These are phyloP conservation scores for Platichthys stellatus DNA, from an alignment of 2,113 vertebrate species.

Conservation along the genomic window DNA sequence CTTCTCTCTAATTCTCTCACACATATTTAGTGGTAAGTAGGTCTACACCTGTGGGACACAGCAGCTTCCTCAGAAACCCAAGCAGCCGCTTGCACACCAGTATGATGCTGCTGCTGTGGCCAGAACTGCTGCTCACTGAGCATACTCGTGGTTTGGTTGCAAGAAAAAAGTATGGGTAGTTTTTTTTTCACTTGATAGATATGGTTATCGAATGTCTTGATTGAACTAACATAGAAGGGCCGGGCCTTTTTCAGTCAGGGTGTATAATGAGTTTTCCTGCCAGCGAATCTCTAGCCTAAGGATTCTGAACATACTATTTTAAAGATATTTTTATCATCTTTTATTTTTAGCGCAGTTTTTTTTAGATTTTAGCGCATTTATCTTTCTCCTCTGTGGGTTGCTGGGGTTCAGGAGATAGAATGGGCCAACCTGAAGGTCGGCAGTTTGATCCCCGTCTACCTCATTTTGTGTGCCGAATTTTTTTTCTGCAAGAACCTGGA, in stretches of 20 bases:
- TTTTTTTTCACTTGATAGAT: background rate
- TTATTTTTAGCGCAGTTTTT: no score
- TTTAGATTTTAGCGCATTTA: no score
- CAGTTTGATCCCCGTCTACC: no score
- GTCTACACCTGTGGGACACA: slow-evolving; percentile 39
- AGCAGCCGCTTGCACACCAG: background rate
- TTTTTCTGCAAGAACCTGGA: no score
- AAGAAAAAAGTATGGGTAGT: no score
- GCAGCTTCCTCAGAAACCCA: slow-evolving; percentile 9
- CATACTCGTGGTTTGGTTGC: background rate
- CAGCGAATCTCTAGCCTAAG: no score
- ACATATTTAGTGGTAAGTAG: slow-evolving; percentile 1
- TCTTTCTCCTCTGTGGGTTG: no score
- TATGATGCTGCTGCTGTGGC: slow-evolving; percentile 18
- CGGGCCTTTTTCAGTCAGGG: no score
- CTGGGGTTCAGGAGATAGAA: no score
- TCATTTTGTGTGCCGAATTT: no score
- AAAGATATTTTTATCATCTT: background rate
- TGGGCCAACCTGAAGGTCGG: no score
- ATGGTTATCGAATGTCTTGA: background rate
- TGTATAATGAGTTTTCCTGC: no score
- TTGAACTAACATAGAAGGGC: background rate
- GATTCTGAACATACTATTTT: background rate
- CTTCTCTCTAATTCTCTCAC: slow-evolving; percentile 22
- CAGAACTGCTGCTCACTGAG: slow-evolving; percentile 18